Conservation (phyloP, 2,888 invertebrate genomes). For the Clanis bilineata region DNA sequence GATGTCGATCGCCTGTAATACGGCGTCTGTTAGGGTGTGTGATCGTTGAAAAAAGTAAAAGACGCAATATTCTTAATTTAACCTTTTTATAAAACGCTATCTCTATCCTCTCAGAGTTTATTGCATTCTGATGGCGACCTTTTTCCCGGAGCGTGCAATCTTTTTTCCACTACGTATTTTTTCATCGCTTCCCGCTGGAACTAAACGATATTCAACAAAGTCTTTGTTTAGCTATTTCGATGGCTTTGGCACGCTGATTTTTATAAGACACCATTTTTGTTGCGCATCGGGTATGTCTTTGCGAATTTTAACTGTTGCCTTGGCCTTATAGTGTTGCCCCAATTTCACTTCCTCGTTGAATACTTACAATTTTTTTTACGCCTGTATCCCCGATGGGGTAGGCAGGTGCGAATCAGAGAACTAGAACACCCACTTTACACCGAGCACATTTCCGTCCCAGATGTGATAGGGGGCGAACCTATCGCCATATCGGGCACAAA, state of each 20-base stretch:
- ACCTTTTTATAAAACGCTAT: not conserved
- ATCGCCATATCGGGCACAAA: too few species aligned
- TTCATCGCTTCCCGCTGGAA: not conserved
- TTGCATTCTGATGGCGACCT: not conserved
- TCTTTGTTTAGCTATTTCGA: not conserved
- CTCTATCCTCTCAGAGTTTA: not conserved
- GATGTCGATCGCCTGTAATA: too few species aligned
- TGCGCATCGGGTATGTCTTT: not conserved
- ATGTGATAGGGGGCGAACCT: too few species aligned
- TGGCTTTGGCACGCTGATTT: not conserved
- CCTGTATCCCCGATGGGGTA: too few species aligned
- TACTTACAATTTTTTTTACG: too few species aligned
- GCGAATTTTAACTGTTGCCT: too few species aligned
- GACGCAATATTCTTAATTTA: not conserved
- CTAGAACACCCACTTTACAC: too few species aligned
- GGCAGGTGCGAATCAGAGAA: too few species aligned
- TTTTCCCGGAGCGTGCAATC: not conserved
- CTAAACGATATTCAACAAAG: not conserved
- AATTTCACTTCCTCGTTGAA: too few species aligned
- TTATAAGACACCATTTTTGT: not conserved
- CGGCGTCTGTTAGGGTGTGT: too few species aligned
- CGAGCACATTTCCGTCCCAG: too few species aligned
- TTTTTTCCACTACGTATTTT: slow-evolving; percentile 3
- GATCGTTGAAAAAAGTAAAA: not conserved
- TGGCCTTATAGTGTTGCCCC: too few species aligned